phyloP scores from a whole-genome alignment of 2,888 invertebrate genomes.

The Tribolium freemani region DNA sequence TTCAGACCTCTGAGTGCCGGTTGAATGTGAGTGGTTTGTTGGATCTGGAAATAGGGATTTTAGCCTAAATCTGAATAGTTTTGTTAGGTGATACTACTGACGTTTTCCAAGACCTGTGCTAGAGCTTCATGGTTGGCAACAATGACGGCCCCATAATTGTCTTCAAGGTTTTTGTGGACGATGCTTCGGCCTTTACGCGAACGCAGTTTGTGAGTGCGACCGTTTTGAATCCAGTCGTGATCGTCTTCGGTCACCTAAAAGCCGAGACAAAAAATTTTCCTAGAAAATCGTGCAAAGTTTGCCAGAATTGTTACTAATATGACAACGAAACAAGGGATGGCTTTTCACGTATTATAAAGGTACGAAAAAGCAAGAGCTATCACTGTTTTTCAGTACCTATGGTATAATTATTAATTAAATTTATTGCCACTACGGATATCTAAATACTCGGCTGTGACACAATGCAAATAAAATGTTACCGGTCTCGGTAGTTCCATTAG shows the following conservation, averaged over 20 bases:
- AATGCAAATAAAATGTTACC: too few species aligned
- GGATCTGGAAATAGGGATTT: conserved; percentile 69
- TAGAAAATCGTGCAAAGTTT: too few species aligned
- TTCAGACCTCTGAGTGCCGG: conserved; percentile 79
- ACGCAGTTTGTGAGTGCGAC: conserved; percentile 71
- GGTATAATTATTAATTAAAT: too few species aligned
- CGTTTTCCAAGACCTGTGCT: conserved; percentile 90
- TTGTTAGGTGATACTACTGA: conserved; percentile 67
- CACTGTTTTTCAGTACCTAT: too few species aligned
- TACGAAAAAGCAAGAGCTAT: too few species aligned
- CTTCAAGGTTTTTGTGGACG: conserved; percentile 88
- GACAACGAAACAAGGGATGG: too few species aligned
- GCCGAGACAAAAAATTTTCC: conserved; percentile 1
- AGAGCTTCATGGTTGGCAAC: conserved; percentile 92
- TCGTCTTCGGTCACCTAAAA: conserved; percentile 70
- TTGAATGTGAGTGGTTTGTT: conserved; percentile 79
- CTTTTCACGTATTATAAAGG: too few species aligned
- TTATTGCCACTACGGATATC: too few species aligned
- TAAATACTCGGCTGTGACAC: too few species aligned
- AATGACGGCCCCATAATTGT: conserved; percentile 91
- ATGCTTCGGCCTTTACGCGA: conserved; percentile 86
- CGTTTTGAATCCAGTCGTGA: conserved; percentile 69
- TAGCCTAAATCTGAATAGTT: background rate
- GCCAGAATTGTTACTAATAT: too few species aligned
- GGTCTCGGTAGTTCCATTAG: too few species aligned